These are phyloP conservation scores for Mystacornis crossleyi DNA, from an alignment of 2,113 vertebrate genomes.

Conservation along the genomic window DNA sequence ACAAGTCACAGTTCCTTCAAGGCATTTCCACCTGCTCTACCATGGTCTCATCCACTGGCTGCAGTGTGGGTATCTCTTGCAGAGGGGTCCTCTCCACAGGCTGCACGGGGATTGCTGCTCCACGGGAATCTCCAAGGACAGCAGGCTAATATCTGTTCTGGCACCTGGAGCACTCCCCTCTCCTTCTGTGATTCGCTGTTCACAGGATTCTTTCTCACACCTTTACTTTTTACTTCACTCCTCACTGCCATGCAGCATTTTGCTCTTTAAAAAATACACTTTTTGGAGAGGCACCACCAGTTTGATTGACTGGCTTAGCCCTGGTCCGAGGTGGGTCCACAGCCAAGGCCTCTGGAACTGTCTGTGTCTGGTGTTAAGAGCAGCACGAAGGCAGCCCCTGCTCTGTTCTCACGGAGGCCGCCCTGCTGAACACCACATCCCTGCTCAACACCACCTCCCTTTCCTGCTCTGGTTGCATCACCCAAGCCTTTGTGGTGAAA, in stretches of 20 bases:
- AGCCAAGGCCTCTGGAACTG: not conserved
- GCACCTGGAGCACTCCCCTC: not conserved
- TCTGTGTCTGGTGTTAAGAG: not conserved
- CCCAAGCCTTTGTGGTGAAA: not conserved
- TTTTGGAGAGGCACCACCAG: not conserved
- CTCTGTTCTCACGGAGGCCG: not conserved
- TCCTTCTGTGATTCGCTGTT: not conserved
- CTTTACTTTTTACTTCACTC: too few species aligned
- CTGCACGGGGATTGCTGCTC: not conserved
- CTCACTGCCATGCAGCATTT: not conserved
- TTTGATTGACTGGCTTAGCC: not conserved
- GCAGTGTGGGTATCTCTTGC: not conserved
- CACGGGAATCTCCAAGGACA: not conserved
- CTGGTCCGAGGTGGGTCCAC: accelerated
- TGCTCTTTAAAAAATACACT: not conserved
- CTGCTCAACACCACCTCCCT: not conserved
- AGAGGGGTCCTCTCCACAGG: not conserved
- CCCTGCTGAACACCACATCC: not conserved
- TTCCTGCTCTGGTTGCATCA: not conserved
- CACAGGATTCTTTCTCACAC: not conserved
- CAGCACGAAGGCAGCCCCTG: not conserved
- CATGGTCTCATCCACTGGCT: not conserved
- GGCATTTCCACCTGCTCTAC: not conserved
- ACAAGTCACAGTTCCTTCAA: not conserved
- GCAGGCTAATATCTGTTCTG: not conserved